Evolutionary conservation across 1,140 invertebrate genomes (phyloP).

Genomic region (Bicyclus anynana): DNA sequence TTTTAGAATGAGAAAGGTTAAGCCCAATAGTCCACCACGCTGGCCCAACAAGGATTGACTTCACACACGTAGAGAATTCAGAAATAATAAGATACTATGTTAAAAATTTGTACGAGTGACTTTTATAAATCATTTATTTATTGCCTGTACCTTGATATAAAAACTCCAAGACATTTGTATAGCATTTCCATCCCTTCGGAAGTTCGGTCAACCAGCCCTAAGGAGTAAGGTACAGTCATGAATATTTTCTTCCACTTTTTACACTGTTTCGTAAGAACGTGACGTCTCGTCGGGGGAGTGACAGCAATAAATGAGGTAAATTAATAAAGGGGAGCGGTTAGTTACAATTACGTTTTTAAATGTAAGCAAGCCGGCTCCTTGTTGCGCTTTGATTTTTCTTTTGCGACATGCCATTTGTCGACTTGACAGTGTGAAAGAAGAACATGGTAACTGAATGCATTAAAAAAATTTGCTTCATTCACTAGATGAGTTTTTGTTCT

Average conservation of each 20-base stretch:
- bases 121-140: too few species aligned
- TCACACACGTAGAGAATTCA: too few species aligned
- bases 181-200: background rate
- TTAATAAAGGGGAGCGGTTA: slow-evolving; percentile 74
- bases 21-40: too few species aligned
- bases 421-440: slow-evolving; percentile 20
- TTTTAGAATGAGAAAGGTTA: too few species aligned
- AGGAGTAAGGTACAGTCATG: slow-evolving; percentile 31
- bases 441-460: slow-evolving; percentile 33
- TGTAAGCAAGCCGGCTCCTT: slow-evolving; percentile 68
- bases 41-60: too few species aligned
- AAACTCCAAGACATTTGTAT: too few species aligned
- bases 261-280: slow-evolving; percentile 45
- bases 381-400: slow-evolving; percentile 73
- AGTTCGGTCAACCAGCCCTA: background rate
- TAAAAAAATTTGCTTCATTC: too few species aligned
- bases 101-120: too few species aligned
- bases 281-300: slow-evolving; percentile 42
- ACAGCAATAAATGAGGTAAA: slow-evolving; percentile 68
- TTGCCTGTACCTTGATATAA: too few species aligned
- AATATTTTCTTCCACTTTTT: slow-evolving; percentile 54
- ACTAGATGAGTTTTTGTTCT: too few species aligned
- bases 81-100: too few species aligned
- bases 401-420: slow-evolving; percentile 70
- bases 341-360: slow-evolving; percentile 77